These are phyloP conservation scores for Phenacoccus solenopsis DNA, from an alignment of 1,140 invertebrate species.

Conservation along the genomic window DNA sequence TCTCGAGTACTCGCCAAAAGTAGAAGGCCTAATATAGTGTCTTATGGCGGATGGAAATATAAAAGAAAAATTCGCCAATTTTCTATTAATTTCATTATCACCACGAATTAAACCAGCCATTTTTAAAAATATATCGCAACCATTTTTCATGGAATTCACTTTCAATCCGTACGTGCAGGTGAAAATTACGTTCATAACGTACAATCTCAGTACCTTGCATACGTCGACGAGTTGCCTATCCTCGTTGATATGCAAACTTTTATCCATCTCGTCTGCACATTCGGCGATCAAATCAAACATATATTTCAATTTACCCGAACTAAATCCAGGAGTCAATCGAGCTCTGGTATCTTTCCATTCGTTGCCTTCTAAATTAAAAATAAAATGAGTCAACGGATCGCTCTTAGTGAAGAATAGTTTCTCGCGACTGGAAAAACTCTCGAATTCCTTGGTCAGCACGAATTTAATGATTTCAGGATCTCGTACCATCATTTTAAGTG, in stretches of 20 bases:
- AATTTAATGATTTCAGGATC: conserved; percentile 37
- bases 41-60: neutral
- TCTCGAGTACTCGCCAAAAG: neutral
- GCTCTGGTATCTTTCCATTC: conserved; percentile 25
- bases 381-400: conserved; percentile 40
- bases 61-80: neutral
- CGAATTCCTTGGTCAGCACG: conserved; percentile 39
- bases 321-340: conserved; percentile 37
- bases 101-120: neutral
- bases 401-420: conserved; percentile 33
- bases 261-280: conserved; percentile 26
- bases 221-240: conserved; percentile 18
- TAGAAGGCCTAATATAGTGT: neutral
- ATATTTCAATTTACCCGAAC: conserved; percentile 37
- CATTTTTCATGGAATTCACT: conserved; percentile 17
- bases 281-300: conserved; percentile 36
- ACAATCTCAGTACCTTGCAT: conserved; percentile 15
- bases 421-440: conserved; percentile 35
- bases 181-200: conserved; percentile 24
- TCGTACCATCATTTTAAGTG: conserved; percentile 32
- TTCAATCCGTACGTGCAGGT: conserved; percentile 25
- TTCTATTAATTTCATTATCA: neutral
- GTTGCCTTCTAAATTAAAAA: conserved; percentile 37
- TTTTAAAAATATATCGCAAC: neutral
- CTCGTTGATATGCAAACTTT: conserved; percentile 19